Evolutionary conservation across 2,888 invertebrate genomes (phyloP), one percentile per base, ranked within the genome.

Genomic region (Syritta pipiens): DNA sequence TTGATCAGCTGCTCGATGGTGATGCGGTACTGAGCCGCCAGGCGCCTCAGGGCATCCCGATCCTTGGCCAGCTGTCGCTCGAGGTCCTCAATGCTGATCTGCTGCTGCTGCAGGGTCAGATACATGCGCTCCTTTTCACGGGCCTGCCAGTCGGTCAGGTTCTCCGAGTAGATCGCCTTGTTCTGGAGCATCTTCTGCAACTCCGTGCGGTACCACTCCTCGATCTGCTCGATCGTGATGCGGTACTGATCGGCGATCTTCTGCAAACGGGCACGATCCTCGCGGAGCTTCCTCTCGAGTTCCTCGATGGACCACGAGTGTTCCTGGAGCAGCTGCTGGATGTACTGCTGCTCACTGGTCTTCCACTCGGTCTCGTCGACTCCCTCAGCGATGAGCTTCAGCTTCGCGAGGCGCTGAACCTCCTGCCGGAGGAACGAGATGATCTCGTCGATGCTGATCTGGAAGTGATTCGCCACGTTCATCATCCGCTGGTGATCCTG

Each of bases 241-340:
- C 84, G 84, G 57, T 87, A 87, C 12, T 86, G 84, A 4, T 75
- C 81, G 2, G 83, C 77, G 5, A 86, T 69, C 0, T 84, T 83
- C 24, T 84, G 83, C 20, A 86, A 44, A 59, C 83, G 86, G 6
- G 75, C 77, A 1, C 81, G 83, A 62, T 88, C 86, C 7, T 84
- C 82, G 1, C 81, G 53, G 48, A 88, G 68, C 22, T 84, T 84
- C 1, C 85, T 62, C 55, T 85, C 84, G 5, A 88, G 69, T 62
- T 88, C 88, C 30, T 88, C 87, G 3, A 86, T 83, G 24, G 86
- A 86, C 86, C 86, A 87, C 22, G 84, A 83, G 6, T 84, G 84
- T 10, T 83, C 83, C 30, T 83, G 83, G 4, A 88, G 83, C 28
- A 88, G 65, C 28, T 85, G 82, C 17, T 86, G 84, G 6, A 87